These are phyloP conservation scores for Geophilus truncorum DNA, from an alignment of 2,888 invertebrate genomes.

Conservation along the genomic window DNA sequence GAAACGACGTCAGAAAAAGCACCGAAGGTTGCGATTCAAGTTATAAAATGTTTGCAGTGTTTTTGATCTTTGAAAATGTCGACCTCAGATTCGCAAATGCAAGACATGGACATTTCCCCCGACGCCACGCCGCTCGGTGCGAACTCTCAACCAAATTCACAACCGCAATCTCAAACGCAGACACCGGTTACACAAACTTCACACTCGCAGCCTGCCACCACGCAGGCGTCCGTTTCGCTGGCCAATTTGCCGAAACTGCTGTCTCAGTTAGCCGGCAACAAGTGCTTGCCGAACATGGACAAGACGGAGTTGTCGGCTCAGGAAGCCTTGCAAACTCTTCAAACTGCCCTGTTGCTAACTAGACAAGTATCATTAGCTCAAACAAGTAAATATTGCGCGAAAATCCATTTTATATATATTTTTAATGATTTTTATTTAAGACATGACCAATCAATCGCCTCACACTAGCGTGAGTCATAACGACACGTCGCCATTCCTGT, in stretches of 20 bases:
- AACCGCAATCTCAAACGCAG: slow-evolving; percentile 39
- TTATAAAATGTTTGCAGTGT: background rate
- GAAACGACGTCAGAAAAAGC: slow-evolving; percentile 32
- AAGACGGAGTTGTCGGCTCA: slow-evolving; percentile 55
- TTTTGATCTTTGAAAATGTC: background rate
- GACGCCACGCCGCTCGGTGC: slow-evolving; percentile 84
- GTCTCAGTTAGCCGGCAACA: slow-evolving; percentile 41
- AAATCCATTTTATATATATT: background rate
- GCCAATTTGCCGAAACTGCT: slow-evolving; percentile 52
- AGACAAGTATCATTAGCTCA: slow-evolving; percentile 44
- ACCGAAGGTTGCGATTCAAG: slow-evolving; percentile 33
- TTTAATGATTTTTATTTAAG: background rate
- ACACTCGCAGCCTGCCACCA: slow-evolving; percentile 42
- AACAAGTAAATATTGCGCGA: slow-evolving; percentile 35
- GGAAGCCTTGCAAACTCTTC: slow-evolving; percentile 56
- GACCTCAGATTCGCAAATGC: slow-evolving; percentile 54
- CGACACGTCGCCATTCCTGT: slow-evolving; percentile 37
- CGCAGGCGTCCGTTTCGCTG: slow-evolving; percentile 47
- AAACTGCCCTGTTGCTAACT: slow-evolving; percentile 50
- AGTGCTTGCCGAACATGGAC: slow-evolving; percentile 54
- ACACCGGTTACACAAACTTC: slow-evolving; percentile 36
- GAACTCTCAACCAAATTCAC: slow-evolving; percentile 53
- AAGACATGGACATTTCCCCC: slow-evolving; percentile 93
- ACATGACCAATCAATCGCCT: slow-evolving; percentile 30
- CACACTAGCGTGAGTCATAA: slow-evolving; percentile 14